Base-by-base conservation (phyloP, 2,797 vertebrate species). In the Takifugu rubripes region DNA sequence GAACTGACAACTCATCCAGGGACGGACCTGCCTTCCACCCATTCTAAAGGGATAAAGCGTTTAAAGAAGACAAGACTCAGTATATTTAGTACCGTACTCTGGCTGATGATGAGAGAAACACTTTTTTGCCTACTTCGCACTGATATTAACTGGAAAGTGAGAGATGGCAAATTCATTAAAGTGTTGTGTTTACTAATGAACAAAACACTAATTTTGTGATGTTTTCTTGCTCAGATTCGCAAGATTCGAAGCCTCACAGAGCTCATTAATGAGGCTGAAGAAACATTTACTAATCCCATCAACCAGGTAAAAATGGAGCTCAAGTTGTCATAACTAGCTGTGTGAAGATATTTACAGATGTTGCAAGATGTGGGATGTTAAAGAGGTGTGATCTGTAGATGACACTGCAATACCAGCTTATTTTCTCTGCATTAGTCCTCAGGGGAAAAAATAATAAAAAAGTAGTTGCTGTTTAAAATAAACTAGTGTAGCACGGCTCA, bases 241-340 rank as follows among this genome's bases (percentile, higher is more conserved):
- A 97, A 94, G 78, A 81, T 82, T 56, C 93, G 94, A 16, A 93
- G 90, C 0, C 86, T 97, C 61, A 78, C 91, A 1, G 95, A 97
- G 61, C 83, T 97, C 68, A 88, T 97, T n/a, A 78, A 77, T 24
- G 94, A 94, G 0, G 95, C 93, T 1, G 90, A 95, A 72, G 86
- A 87, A 56, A 83, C 84, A 0, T 84, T 94, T 64, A 90, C 89
- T 76, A 84, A 92, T 47, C 88, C 92, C 25, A 86, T 78, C 54
- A 86, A 81, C 45, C 90, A 89, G 90, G 93, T 95, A 77, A 70
- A 78, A n/a, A n/a, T 11, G 31, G 3, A 31, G 5, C 6, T 16
- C 8, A 6, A 24, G 17, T 25, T 48, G 17, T 48, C 24, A 48
- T 40, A 12, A 29, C 7, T 29, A 29, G 27, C 7, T 4, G 7